Conservation (phyloP, 2,888 invertebrate species). For the Diaperis boleti region DNA sequence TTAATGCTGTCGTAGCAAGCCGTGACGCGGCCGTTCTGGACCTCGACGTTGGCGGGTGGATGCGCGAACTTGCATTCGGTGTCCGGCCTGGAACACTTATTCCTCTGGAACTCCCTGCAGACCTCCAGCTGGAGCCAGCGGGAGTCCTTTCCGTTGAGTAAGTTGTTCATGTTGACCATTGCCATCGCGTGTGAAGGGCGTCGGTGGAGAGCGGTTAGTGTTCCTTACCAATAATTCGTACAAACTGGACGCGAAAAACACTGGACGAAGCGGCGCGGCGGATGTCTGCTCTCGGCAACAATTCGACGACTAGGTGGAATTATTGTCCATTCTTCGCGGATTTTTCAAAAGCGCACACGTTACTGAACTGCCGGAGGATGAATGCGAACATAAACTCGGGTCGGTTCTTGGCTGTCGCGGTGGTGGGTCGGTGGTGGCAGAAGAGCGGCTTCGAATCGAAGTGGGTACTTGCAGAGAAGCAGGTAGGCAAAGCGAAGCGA, state of each 20-base stretch:
- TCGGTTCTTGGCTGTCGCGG: conserved; percentile 45
- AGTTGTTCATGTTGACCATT: conserved; percentile 97
- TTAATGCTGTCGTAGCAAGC: conserved; percentile 99
- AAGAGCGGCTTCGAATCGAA: conserved; percentile 36
- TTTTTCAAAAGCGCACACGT: too few species aligned
- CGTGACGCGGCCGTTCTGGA: conserved; percentile 99
- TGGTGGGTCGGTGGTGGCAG: conserved; percentile 28
- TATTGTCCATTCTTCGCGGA: conserved; percentile 64
- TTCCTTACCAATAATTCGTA: conserved; percentile 50
- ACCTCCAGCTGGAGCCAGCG: conserved; percentile 99
- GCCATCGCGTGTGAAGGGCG: conserved; percentile 71
- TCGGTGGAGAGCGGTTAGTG: too few species aligned
- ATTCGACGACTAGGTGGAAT: conserved; percentile 60
- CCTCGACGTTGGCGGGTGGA: conserved; percentile 99
- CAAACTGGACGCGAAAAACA: conserved; percentile 56
- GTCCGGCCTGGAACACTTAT: conserved; percentile 99
- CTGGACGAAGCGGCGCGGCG: conserved; percentile 51
- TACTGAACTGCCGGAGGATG: conserved; percentile 32
- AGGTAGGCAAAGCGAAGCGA: conserved; percentile 66
- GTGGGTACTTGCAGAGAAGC: conserved; percentile 58
- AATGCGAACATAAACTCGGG: conserved; percentile 55
- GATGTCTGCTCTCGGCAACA: conserved; percentile 33
- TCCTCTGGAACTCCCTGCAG: conserved; percentile 99
- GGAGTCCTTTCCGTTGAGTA: conserved; percentile 98
- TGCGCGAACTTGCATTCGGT: conserved; percentile 99